These are phyloP conservation scores for Theropithecus gelada DNA, from an alignment of 2,113 vertebrate genomes.

Conservation along the genomic window DNA sequence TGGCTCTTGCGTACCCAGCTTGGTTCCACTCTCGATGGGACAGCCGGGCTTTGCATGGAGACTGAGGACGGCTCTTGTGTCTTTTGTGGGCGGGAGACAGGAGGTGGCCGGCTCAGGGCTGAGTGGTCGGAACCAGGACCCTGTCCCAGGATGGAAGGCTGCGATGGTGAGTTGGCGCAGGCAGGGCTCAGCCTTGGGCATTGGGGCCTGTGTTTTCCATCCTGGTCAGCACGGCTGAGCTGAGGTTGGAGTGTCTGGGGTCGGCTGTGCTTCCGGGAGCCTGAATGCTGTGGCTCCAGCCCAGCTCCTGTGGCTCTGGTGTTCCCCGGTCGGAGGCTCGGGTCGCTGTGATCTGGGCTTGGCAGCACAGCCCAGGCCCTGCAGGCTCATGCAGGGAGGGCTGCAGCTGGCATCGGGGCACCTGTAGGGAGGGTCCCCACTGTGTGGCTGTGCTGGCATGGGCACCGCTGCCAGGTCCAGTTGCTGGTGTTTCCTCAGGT, in stretches of 20 bases:
- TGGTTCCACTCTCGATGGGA: neutral
- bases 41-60: neutral
- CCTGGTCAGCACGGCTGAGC: no score
- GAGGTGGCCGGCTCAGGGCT: neutral
- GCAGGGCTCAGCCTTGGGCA: no score
- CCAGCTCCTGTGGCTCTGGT: fast-evolving
- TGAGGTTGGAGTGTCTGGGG: neutral
- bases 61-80: neutral
- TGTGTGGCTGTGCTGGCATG: no score
- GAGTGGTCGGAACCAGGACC: neutral
- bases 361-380: neutral
- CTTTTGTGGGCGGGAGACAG: neutral
- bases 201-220: no score
- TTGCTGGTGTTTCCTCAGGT: neutral
- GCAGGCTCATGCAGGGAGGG: neutral
- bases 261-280: no score
- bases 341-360: neutral
- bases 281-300: neutral
- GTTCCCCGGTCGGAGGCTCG: neutral
- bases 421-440: neutral
- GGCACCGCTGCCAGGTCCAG: neutral
- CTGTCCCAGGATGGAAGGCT: neutral
- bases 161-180: no score
- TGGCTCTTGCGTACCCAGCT: neutral
- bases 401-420: neutral